These are phyloP conservation scores for Pyrocoelia pectoralis DNA, from an alignment of 2,888 invertebrate genomes.

Conservation along the genomic window DNA sequence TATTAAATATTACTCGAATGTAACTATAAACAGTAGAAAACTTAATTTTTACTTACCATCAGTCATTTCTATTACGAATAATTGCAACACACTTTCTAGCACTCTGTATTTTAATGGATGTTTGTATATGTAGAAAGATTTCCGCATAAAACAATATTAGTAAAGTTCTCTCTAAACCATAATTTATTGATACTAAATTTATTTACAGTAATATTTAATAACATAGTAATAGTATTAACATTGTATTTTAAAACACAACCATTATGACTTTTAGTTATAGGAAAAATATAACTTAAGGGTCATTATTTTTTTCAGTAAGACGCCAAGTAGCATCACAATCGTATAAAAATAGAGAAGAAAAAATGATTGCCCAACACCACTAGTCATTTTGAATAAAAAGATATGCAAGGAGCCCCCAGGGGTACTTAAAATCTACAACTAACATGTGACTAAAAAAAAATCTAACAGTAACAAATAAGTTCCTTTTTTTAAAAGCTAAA, in stretches of 20 bases:
- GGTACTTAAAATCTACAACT: slow-evolving; percentile 31
- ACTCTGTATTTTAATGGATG: not conserved
- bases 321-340: slow-evolving; percentile 42
- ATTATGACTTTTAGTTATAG: slow-evolving; percentile 42
- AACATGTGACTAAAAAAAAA: slow-evolving; percentile 40
- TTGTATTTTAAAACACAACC: slow-evolving; percentile 53
- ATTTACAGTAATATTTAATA: slow-evolving; percentile 54
- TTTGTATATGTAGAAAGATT: slow-evolving; percentile 10
- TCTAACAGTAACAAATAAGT: slow-evolving; percentile 41
- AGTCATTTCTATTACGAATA: too few species aligned
- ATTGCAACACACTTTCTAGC: too few species aligned
- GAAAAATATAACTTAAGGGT: slow-evolving; percentile 41
- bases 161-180: slow-evolving; percentile 48
- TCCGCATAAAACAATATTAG: slow-evolving; percentile 22
- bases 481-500: slow-evolving; percentile 39
- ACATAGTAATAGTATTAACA: slow-evolving; percentile 54
- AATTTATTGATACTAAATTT: slow-evolving; percentile 55
- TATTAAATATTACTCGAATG: too few species aligned
- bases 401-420: slow-evolving; percentile 47
- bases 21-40: too few species aligned
- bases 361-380: slow-evolving; percentile 43
- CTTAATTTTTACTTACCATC: too few species aligned
- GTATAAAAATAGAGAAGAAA: slow-evolving; percentile 56
- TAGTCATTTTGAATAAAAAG: slow-evolving; percentile 40
- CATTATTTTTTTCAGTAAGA: slow-evolving; percentile 32